Base-by-base conservation (phyloP, 2,888 invertebrate species). In the Lacanobia wlatinum region DNA sequence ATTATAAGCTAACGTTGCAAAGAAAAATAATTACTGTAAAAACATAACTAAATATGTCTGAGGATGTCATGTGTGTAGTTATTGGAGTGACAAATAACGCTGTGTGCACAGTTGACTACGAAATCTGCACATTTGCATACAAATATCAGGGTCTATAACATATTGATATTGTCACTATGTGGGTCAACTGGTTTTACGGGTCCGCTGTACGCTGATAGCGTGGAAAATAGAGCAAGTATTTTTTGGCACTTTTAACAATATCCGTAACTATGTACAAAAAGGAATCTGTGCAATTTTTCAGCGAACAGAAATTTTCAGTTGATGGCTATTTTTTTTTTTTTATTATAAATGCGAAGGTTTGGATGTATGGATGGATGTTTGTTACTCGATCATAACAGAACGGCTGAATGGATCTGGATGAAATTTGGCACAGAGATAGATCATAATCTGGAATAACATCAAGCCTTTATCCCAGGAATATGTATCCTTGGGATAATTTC, bases 41-140 rank as follows among this genome's bases (percentile, higher is more conserved):
- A 28, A 40, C 12, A 40, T 46, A 34, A 2, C 34, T 6, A 60
- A 61, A 50, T 18, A 28, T 53, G 21, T 2, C 5, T 53, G 53
- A 48, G 12, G 18, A 12, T 40, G 68, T 65, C 28, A 62, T 59
- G 65, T 61, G 46, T 23, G 48, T 50, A 64, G 48, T 69, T 65
- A 72, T 59, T 67, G 48, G 14, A 50, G 40, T 69, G 52, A 68
- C 60, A 48, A 58, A 80, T 59, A 62, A 53, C 46, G 34, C 12
- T 50, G 53, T 55, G 58, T 34, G 16, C 61, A 56, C 58, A 52
- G 23, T 48, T 62, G 75, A 65, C 59, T 59, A 60, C 38, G n/a
- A 67, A 73, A 79, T 76, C 48, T 66, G 73, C 67, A 68, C 40
- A 78, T 78, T 68, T 70, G 67, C 72, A 76, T 82, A 60, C 8